phyloP scores from a whole-genome alignment of 2,113 vertebrate species.

The Phyllostomus hastatus region DNA sequence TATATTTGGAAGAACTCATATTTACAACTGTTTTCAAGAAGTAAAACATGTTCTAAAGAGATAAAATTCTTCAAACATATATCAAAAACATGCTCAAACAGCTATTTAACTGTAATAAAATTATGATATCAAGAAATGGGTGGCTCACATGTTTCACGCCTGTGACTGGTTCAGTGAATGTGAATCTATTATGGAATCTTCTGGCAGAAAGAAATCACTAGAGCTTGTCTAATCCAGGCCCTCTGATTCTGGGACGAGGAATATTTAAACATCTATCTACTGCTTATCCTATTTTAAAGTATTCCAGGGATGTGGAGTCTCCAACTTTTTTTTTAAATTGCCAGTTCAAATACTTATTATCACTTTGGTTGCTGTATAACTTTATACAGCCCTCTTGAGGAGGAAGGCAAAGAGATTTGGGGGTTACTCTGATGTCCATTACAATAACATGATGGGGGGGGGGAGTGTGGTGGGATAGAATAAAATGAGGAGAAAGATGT shows the following conservation, averaged over 20 bases:
- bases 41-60: background rate
- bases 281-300: conserved; percentile 25
- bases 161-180: background rate
- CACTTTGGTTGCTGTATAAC: background rate
- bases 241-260: background rate
- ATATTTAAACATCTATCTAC: background rate
- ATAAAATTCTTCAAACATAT: conserved; percentile 13
- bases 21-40: conserved; percentile 20
- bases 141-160: background rate
- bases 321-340: background rate
- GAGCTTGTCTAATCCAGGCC: background rate
- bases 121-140: background rate
- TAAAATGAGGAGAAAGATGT: background rate
- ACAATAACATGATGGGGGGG: background rate
- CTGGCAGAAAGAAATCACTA: background rate
- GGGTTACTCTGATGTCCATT: background rate
- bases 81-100: background rate
- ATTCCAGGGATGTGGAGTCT: background rate
- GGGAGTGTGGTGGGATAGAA: background rate
- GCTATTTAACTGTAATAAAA: conserved; percentile 1
- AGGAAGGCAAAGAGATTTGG: background rate
- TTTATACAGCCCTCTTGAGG: background rate
- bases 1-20: conserved; percentile 9
- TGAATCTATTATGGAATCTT: conserved; percentile 9
- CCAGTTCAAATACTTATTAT: background rate